These are phyloP conservation scores for Acrocera orbiculus DNA, from an alignment of 2,888 invertebrate genomes.

Conservation along the genomic window DNA sequence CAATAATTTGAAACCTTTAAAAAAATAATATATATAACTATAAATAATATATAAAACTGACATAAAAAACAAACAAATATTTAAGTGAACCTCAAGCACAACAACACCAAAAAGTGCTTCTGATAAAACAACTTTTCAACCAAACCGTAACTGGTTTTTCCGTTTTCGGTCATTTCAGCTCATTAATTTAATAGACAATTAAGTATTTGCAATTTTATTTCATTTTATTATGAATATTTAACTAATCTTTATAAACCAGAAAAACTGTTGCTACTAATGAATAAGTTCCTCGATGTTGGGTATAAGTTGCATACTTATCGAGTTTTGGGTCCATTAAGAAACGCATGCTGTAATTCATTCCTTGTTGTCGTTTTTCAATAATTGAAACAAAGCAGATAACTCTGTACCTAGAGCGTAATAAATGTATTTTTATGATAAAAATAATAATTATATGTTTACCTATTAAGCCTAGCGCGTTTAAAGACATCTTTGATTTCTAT, in stretches of 20 bases:
- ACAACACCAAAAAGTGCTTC: too few relatives aligned
- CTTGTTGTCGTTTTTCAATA: constrained; percentile 29
- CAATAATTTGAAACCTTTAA: too few relatives aligned
- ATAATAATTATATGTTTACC: background rate
- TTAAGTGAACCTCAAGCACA: too few relatives aligned
- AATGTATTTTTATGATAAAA: background rate
- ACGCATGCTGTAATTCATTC: constrained; percentile 24
- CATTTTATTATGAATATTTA: too few relatives aligned
- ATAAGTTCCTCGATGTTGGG: constrained; percentile 26
- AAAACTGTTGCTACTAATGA: constrained; percentile 26
- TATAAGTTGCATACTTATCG: constrained; percentile 26
- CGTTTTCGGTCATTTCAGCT: too few relatives aligned
- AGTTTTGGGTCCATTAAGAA: constrained; percentile 26
- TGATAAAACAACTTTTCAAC: too few relatives aligned
- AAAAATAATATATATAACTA: too few relatives aligned
- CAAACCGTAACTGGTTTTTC: too few relatives aligned
- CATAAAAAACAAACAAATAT: too few relatives aligned
- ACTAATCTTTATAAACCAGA: constrained; percentile 27
- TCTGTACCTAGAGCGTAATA: constrained; percentile 20
- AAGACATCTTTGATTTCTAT: constrained; percentile 24
- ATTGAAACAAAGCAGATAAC: constrained; percentile 28
- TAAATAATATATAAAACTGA: too few relatives aligned
- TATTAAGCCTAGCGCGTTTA: constrained; percentile 21
- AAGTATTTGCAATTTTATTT: too few relatives aligned
- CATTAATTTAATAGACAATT: too few relatives aligned